These are phyloP conservation scores for Charanyca ferruginea DNA, from an alignment of 2,888 invertebrate genomes.

Conservation along the genomic window DNA sequence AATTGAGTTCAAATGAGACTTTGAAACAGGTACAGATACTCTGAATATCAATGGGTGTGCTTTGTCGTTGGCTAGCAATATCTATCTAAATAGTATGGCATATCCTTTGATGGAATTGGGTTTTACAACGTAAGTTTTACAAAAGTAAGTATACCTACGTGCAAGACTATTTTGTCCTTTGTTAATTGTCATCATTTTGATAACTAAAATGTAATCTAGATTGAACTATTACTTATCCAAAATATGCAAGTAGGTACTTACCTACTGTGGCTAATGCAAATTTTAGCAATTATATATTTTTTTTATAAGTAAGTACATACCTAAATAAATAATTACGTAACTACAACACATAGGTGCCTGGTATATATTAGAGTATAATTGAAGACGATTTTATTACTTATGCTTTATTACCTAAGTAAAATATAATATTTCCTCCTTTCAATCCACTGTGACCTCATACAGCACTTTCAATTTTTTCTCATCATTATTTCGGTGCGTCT, in stretches of 20 bases:
- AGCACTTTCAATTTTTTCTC: slow-evolving; percentile 50
- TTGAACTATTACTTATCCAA: too few species aligned
- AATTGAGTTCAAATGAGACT: not conserved
- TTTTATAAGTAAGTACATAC: too few species aligned
- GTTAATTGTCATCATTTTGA: too few species aligned
- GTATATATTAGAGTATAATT: slow-evolving; percentile 18
- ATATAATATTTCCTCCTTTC: slow-evolving; percentile 51
- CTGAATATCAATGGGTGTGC: not conserved
- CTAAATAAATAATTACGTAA: too few species aligned
- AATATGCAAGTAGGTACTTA: too few species aligned
- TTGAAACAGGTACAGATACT: not conserved
- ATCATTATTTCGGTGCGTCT: slow-evolving; percentile 35
- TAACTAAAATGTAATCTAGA: too few species aligned
- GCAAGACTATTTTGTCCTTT: too few species aligned
- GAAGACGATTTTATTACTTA: slow-evolving; percentile 30
- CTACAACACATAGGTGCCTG: slow-evolving; percentile 5
- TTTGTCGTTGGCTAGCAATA: too few species aligned
- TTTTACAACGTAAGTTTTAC: not conserved
- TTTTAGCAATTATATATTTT: too few species aligned
- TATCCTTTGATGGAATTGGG: not conserved
- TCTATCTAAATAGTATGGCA: not conserved
- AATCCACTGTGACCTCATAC: slow-evolving; percentile 31
- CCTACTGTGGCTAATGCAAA: too few species aligned
- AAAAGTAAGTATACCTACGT: too few species aligned
- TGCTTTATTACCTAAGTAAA: slow-evolving; percentile 13